Percentiles rank a stretch among this genome's conserved stretches.
Conservation (phyloP, 2,797 vertebrate species). For the Loris lydekkerianus region DNA sequence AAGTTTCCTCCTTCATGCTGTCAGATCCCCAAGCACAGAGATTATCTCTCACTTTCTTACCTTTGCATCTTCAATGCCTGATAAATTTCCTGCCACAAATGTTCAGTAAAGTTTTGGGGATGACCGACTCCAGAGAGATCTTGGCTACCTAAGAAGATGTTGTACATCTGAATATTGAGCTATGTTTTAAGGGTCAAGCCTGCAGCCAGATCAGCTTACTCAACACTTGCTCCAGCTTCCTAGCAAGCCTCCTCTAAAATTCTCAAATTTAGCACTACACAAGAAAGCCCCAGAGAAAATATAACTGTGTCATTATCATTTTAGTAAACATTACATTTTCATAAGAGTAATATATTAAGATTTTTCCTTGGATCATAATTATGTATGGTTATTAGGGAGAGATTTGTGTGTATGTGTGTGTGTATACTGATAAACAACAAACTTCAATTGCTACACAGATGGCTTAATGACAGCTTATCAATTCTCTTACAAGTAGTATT, state of each 20-base stretch:
- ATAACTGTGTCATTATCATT: neutral
- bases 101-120: neutral
- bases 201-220: neutral
- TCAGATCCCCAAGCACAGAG: neutral
- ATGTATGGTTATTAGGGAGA: neutral
- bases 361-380: neutral
- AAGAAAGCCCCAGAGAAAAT: neutral
- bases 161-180: neutral
- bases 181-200: neutral
- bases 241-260: neutral
- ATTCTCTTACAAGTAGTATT: neutral
- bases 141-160: neutral
- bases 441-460: neutral
- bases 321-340: neutral
- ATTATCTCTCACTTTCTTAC: neutral
- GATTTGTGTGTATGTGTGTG: neutral
- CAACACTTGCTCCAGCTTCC: neutral
- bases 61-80: neutral
- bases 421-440: neutral
- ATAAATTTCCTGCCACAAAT: neutral
- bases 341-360: neutral
- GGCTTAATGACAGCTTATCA: neutral
- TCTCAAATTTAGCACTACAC: neutral
- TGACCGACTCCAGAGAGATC: neutral
- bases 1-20: neutral